Conservation (phyloP, 92 coral and sea anemone species). For the Diadumene lineata region DNA sequence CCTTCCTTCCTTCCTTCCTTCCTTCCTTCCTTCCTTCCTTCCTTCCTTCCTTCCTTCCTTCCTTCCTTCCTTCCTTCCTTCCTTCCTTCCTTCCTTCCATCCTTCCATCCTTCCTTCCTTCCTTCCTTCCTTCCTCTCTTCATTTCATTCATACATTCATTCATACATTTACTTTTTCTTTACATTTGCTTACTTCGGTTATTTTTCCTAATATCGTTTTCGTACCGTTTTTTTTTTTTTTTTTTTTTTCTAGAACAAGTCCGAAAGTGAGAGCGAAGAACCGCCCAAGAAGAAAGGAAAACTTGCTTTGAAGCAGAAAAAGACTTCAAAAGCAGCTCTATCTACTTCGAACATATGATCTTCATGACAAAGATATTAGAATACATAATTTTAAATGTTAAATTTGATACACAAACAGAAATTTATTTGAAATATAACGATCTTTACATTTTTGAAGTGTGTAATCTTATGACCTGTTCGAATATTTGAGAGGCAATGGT, state of each 20-base stretch:
- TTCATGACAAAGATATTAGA: neutral
- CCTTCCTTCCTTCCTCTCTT: neutral
- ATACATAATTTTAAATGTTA: no score
- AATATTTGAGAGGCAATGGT: no score
- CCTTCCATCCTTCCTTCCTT: neutral
- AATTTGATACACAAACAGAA: no score
- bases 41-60: neutral
- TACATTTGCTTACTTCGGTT: neutral
- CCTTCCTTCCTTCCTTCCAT: neutral
- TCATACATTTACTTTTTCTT: neutral
- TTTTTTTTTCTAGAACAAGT: conserved; percentile 40
- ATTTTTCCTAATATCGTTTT: neutral
- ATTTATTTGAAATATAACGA: no score
- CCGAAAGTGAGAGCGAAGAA: conserved; percentile 66
- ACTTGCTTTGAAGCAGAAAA: conserved; percentile 63
- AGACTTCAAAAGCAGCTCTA: conserved; percentile 21
- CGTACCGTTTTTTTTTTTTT: conserved; percentile 3
- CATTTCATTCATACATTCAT: neutral
- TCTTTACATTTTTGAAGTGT: no score
- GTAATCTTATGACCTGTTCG: no score
- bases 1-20: neutral
- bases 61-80: neutral
- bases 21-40: neutral
- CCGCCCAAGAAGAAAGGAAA: conserved; percentile 91
- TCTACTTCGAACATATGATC: conserved; percentile 33